These are phyloP conservation scores for Macroramphosus scolopax DNA, from an alignment of 2,797 vertebrate genomes.

Conservation along the genomic window DNA sequence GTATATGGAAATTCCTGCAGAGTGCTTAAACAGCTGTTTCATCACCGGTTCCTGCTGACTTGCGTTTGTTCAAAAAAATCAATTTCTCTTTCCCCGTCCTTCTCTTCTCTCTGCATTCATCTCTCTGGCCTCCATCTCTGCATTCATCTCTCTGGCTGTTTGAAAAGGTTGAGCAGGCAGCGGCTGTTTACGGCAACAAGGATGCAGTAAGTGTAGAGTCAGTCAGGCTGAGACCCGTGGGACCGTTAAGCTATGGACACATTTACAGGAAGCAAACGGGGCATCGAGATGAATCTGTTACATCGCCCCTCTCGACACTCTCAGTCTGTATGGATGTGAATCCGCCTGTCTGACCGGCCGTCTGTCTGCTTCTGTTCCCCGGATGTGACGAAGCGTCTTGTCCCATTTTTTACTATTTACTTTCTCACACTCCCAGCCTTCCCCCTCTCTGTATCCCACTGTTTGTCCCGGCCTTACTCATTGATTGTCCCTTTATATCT, in stretches of 20 bases:
- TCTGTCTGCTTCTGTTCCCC: conserved; percentile 26
- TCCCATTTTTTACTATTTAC: conserved; percentile 66
- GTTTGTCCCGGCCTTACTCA: conserved; percentile 51
- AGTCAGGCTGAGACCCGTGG: conserved; percentile 35
- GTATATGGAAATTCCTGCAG: conserved; percentile 56
- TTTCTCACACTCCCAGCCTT: conserved; percentile 64
- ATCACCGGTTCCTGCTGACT: conserved; percentile 67
- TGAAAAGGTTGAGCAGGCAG: conserved; percentile 28
- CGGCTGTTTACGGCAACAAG: conserved; percentile 40
- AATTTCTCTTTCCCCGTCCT: conserved; percentile 34
- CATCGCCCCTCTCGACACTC: conserved; percentile 24
- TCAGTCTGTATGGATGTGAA: conserved; percentile 46
- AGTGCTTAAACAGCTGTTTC: conserved; percentile 60
- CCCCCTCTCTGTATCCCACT: conserved; percentile 36
- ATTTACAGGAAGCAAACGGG: conserved; percentile 53
- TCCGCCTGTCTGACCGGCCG: conserved; percentile 21
- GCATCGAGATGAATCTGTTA: conserved; percentile 31
- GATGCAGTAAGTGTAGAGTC: conserved; percentile 41
- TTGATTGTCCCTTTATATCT: conserved; percentile 61
- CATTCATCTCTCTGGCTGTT: conserved; percentile 35
- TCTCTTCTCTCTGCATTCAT: conserved; percentile 32
- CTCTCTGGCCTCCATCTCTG: conserved; percentile 28
- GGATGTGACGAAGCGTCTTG: conserved; percentile 31
- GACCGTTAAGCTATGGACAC: conserved; percentile 42
- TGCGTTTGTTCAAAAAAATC: conserved; percentile 52